Conservation (phyloP, 2,797 vertebrate species). For the Siniperca undulata region DNA sequence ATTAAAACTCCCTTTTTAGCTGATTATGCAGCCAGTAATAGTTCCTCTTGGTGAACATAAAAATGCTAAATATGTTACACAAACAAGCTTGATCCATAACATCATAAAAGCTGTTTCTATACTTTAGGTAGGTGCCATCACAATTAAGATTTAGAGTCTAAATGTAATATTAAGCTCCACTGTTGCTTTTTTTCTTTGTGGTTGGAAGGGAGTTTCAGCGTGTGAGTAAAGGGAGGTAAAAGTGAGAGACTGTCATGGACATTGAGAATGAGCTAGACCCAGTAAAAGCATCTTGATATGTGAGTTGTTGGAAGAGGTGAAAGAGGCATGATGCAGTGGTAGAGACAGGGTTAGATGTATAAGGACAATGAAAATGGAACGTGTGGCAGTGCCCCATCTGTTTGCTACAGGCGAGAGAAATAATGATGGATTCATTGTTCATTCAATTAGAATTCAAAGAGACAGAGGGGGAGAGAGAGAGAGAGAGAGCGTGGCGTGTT, state of each 20-base stretch:
- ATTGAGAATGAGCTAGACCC: not conserved
- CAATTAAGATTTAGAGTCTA: slow-evolving; percentile 20
- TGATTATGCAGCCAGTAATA: slow-evolving; percentile 2
- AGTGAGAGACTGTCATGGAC: not conserved
- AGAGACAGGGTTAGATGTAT: slow-evolving; percentile 48
- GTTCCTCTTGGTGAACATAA: slow-evolving; percentile 34
- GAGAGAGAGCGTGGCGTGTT: slow-evolving; percentile 51
- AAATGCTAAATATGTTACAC: slow-evolving; percentile 46
- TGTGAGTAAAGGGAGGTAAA: slow-evolving; percentile 16
- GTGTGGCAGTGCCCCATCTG: slow-evolving; percentile 63
- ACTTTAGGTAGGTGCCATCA: not conserved
- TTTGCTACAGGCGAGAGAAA: slow-evolving; percentile 65
- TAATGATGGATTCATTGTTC: slow-evolving; percentile 61
- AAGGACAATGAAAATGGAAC: slow-evolving; percentile 49
- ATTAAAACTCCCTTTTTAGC: slow-evolving; percentile 48
- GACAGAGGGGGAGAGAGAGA: slow-evolving; percentile 29
- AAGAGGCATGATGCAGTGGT: slow-evolving; percentile 18
- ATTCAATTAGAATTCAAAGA: slow-evolving; percentile 69
- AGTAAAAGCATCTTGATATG: slow-evolving; percentile 15
- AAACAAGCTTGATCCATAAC: slow-evolving; percentile 27
- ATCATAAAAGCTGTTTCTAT: slow-evolving; percentile 15
- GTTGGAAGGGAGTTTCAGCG: not conserved
- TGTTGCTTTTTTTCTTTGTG: slow-evolving; percentile 2
- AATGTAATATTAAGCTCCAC: slow-evolving; percentile 8
- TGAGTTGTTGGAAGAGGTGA: slow-evolving; percentile 27